These are phyloP conservation scores for Syngnathus floridae DNA, from an alignment of 2,113 vertebrate genomes.

Conservation along the genomic window DNA sequence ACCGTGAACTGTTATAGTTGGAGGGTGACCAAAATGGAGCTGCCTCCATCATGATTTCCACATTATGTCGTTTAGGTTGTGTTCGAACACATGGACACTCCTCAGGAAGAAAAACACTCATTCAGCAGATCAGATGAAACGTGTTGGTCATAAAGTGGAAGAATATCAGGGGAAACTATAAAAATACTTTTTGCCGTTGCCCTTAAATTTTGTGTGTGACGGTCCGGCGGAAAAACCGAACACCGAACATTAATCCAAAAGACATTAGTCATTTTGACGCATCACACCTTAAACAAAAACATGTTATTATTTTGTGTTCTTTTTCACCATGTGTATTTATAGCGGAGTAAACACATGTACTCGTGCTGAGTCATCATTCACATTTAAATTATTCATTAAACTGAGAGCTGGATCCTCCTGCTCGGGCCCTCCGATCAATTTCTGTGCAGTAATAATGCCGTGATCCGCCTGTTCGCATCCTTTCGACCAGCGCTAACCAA, in stretches of 20 bases:
- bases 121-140: background rate
- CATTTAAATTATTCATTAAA: slow-evolving; percentile 71
- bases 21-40: background rate
- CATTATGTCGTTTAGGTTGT: background rate
- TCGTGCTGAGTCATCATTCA: slow-evolving; percentile 59
- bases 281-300: slow-evolving; percentile 28
- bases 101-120: background rate
- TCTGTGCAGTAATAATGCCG: slow-evolving; percentile 16
- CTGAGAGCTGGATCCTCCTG: slow-evolving; percentile 17
- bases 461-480: slow-evolving; percentile 14
- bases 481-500: slow-evolving; percentile 37
- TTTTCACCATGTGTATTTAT: slow-evolving; percentile 27
- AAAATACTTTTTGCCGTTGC: background rate
- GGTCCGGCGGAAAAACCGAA: background rate
- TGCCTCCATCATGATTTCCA: background rate
- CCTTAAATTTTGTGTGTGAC: background rate
- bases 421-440: slow-evolving; percentile 58
- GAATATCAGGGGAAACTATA: background rate
- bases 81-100: background rate
- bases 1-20: background rate
- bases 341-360: slow-evolving; percentile 8
- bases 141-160: background rate
- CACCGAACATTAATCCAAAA: background rate
- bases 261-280: slow-evolving; percentile 16
- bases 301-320: slow-evolving; percentile 24